These are phyloP conservation scores for Gracilinanus agilis DNA, from an alignment of 2,113 vertebrate species.

Conservation along the genomic window DNA sequence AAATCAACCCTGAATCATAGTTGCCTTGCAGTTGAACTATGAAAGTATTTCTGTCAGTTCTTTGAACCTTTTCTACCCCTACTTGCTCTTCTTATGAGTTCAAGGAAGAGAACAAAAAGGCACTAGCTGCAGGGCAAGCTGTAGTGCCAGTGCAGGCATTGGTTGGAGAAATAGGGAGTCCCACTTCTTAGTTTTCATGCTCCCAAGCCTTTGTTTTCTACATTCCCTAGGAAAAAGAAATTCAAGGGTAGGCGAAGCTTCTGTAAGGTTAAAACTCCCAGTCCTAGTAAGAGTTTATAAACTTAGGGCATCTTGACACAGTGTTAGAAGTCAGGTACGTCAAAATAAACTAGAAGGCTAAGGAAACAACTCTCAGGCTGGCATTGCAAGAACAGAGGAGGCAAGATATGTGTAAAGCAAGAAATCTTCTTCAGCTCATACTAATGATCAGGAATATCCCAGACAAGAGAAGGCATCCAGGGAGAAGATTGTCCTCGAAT, in stretches of 20 bases:
- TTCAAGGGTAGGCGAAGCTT: not conserved
- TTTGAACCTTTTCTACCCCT: not conserved
- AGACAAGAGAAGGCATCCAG: not conserved
- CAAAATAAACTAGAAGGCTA: not conserved
- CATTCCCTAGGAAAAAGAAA: not conserved
- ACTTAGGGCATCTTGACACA: not conserved
- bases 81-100: not conserved
- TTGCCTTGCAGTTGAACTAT: not conserved
- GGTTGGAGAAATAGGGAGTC: not conserved
- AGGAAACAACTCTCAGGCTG: not conserved
- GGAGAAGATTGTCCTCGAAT: not conserved
- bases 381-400: not conserved
- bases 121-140: not conserved
- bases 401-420: not conserved
- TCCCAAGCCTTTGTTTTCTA: not conserved
- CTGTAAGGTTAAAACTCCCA: not conserved
- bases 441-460: not conserved
- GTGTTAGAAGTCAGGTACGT: not conserved
- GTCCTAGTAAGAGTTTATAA: not conserved
- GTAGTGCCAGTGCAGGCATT: not conserved
- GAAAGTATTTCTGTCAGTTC: not conserved
- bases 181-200: not conserved
- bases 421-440: not conserved
- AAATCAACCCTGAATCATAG: slow-evolving; percentile 7
- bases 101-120: not conserved